These are phyloP conservation scores for Molossus alvarezi DNA, from an alignment of 2,797 vertebrate genomes.

Conservation along the genomic window DNA sequence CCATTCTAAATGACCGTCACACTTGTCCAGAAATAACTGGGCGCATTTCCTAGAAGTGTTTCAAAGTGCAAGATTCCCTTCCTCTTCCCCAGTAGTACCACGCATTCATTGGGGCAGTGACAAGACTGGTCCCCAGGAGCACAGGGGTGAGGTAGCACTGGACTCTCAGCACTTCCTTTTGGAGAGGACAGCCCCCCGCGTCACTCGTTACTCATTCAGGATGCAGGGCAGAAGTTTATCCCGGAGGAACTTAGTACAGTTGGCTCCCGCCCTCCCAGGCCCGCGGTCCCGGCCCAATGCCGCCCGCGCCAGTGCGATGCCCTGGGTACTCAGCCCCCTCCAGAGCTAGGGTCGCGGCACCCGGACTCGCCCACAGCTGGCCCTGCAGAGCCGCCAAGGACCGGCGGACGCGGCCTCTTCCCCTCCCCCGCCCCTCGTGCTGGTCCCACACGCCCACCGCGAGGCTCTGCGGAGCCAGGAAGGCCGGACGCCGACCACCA, in stretches of 20 bases:
- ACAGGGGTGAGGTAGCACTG: background rate
- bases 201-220: conserved; percentile 75
- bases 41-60: conserved; percentile 56
- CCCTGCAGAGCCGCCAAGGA: background rate
- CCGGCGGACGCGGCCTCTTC: background rate
- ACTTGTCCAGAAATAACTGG: background rate
- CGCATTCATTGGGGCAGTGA: background rate
- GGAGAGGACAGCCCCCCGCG: conserved; percentile 76
- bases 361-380: background rate
- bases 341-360: background rate
- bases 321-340: background rate
- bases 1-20: background rate
- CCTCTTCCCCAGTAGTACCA: background rate
- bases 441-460: conserved; percentile 69
- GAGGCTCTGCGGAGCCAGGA: background rate
- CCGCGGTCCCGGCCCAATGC: background rate
- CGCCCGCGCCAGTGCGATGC: background rate
- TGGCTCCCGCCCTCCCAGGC: conserved; percentile 69
- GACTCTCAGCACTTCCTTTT: conserved; percentile 77
- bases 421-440: background rate
- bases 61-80: background rate
- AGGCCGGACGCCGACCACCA: conserved; percentile 49
- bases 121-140: background rate
- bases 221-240: conserved; percentile 72
- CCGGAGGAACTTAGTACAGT: conserved; percentile 62